Conservation (phyloP, 2,888 invertebrate genomes). For the Polydrusus cervinus region DNA sequence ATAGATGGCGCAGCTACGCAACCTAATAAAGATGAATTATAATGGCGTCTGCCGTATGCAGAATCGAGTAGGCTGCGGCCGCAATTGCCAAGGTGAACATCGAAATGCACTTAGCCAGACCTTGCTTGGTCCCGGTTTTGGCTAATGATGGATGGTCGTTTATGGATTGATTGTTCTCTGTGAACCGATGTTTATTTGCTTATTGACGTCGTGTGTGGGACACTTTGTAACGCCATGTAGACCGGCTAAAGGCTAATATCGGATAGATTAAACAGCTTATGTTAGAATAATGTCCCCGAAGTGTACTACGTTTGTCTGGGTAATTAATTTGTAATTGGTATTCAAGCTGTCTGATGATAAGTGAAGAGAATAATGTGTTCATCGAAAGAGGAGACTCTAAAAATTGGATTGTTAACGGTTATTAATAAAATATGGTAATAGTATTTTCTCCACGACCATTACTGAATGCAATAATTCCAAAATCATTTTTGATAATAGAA, state of each 20-base stretch:
- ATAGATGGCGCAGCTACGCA: constrained; percentile 45
- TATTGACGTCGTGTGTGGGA: constrained; percentile 40
- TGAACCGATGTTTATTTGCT: constrained; percentile 50
- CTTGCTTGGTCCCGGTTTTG: constrained; percentile 30
- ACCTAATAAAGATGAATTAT: constrained; percentile 55
- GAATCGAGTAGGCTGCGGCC: constrained; percentile 46
- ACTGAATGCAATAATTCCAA: no score
- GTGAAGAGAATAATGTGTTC: no score
- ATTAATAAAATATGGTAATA: no score
- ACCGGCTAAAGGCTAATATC: constrained; percentile 31
- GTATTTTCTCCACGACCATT: no score
- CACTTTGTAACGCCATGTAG: constrained; percentile 43
- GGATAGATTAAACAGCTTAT: constrained; percentile 40
- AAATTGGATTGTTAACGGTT: no score
- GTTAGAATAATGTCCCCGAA: constrained; percentile 29
- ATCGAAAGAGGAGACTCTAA: no score
- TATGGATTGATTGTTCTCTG: constrained; percentile 50
- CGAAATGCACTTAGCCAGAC: constrained; percentile 52
- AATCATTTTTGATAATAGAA: no score
- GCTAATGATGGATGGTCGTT: constrained; percentile 52
- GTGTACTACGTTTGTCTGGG: constrained; percentile 28
- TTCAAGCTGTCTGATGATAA: not conserved
- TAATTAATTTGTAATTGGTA: constrained; percentile 33
- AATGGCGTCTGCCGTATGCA: constrained; percentile 53
- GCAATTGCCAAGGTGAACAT: constrained; percentile 53